A percentile compares a stretch with the other conserved stretches of the same genome.
Evolutionary conservation across 2,113 vertebrate species (phyloP).

Genomic region (Recurvirostra avosetta): DNA sequence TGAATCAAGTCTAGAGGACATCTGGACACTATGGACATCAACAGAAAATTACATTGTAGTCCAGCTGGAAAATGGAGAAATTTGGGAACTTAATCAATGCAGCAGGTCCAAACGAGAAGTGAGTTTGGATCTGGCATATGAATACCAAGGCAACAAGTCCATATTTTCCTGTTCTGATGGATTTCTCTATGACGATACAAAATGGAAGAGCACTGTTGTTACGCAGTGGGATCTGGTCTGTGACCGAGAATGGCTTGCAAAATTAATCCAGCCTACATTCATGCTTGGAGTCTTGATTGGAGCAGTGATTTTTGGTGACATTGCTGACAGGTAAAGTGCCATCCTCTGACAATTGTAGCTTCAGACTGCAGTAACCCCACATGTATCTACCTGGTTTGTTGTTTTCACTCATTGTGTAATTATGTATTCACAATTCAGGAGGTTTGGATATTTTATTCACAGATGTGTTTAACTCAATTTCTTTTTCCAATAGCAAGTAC

Average conservation of each 20-base stretch:
- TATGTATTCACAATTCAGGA: not conserved
- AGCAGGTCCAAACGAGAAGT: constrained; percentile 69
- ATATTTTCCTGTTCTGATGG: constrained; percentile 73
- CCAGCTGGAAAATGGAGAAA: constrained; percentile 75
- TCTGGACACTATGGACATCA: constrained; percentile 74
- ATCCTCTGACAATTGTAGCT: not conserved
- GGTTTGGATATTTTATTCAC: not conserved
- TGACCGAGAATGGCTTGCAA: constrained; percentile 86
- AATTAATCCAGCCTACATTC: constrained; percentile 87
- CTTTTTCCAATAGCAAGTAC: not conserved
- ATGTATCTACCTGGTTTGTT: not conserved
- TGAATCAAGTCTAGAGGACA: constrained; percentile 68
- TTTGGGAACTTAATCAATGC: constrained; percentile 91
- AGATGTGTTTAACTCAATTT: not conserved
- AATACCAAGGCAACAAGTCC: constrained; percentile 80
- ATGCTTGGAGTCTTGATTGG: constrained; percentile 92
- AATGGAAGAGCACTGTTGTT: constrained; percentile 85
- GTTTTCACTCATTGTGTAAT: not conserved
- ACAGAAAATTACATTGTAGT: constrained; percentile 75
- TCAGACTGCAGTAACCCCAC: not conserved
- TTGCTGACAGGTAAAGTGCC: constrained; percentile 87
- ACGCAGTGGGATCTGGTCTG: constrained; percentile 91
- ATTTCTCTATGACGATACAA: constrained; percentile 81
- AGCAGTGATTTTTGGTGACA: constrained; percentile 86
- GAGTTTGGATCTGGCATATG: constrained; percentile 58